Evolutionary conservation across 2,113 vertebrate species (phyloP), one percentile per base, ranked within the genome.

Genomic region (Nothoprocta pentlandii): DNA sequence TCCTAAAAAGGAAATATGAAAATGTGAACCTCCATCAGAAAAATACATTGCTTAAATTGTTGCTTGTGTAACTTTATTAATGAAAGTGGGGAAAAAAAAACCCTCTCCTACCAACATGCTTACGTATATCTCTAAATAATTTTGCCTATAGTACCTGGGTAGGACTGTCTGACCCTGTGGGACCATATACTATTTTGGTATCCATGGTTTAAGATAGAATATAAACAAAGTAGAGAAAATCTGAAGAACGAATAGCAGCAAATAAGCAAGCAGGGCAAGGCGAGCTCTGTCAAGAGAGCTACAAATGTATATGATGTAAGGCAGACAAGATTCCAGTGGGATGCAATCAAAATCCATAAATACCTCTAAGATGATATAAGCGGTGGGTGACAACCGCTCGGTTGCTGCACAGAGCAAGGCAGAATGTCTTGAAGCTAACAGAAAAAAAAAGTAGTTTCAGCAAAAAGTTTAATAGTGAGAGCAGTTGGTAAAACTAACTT

Each of bases 361-460:
- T 96, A 95, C 77, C 75, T 93, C 58, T 21, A 78, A 74, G 87
- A 63, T 92, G 87, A 78, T 94, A 94, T 41, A 95, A 95, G 92
- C 89, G 84, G 95, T 82, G 77, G 62, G 94, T 95, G 85, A 59
- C 85, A 94, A 78, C 71, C 53, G 89, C 91, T 96, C 86, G 76
- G 84, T 64, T 93, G 75, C 84, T 94, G 73, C 94, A 92, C 74
- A 90, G 66, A 71, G 75, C 46, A 92, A 89, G 80, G 80, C 80
- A 94, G 63, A 91, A 85, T 44, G 71, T 92, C 84, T 92, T 87
- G 59, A 44, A 92, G 80, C 75, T 91, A 92, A 92, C 34, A 39
- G 36, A 39, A 44, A 44, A 44, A 93, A 89, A 90, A 56, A 8
- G 58, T 10, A 79, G 20, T 32, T 93, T 81, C 42, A 62, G 54